Conservation (phyloP, 2,888 invertebrate species). For the Aelia acuminata region DNA sequence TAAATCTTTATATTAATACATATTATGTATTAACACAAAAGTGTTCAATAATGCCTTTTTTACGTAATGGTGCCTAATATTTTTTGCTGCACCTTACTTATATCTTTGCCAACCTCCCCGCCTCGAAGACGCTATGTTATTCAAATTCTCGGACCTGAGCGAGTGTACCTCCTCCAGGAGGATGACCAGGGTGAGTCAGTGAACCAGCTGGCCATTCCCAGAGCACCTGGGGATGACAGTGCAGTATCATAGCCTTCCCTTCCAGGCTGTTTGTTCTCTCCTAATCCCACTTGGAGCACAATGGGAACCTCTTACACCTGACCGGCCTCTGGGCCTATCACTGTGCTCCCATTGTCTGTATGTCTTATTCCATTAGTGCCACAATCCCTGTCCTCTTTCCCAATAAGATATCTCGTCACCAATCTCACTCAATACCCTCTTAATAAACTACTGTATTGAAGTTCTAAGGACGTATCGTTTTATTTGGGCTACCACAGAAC, state of each 20-base stretch:
- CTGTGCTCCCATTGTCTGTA: constrained; percentile 35
- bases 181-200: constrained; percentile 50
- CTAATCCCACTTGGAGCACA: constrained; percentile 46
- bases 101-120: not conserved
- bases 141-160: not conserved
- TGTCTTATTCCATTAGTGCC: constrained; percentile 46
- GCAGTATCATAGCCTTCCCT: constrained; percentile 47
- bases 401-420: constrained; percentile 23
- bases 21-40: no score
- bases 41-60: no score
- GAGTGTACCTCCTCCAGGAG: not conserved
- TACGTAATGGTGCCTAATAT: not conserved
- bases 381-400: constrained; percentile 22
- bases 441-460: not conserved
- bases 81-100: not conserved
- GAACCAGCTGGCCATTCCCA: constrained; percentile 50
- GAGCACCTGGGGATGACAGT: constrained; percentile 51
- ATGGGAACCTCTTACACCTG: constrained; percentile 55
- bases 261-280: constrained; percentile 54
- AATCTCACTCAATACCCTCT: not conserved
- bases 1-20: no score
- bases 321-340: constrained; percentile 37
- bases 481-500: not conserved
- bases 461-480: not conserved
- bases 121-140: not conserved